A percentile compares a stretch with the other conserved stretches of the same genome.
phyloP scores from a whole-genome alignment of 1,140 invertebrate species.

The Oscheius sp. region DNA sequence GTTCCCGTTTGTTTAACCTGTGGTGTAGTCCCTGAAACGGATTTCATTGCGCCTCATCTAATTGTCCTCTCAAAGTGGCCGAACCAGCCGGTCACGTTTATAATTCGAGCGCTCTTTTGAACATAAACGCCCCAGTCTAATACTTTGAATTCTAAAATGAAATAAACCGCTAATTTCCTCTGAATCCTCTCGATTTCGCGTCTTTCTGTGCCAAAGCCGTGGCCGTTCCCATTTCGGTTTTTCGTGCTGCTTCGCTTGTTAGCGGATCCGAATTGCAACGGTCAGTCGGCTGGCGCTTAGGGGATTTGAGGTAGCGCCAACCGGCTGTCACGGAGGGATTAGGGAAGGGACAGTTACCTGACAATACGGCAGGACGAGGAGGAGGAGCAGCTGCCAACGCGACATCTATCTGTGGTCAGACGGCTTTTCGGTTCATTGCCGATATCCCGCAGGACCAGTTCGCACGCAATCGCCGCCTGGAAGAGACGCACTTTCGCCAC shows the following conservation, averaged over 20 bases:
- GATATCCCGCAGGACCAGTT: constrained; percentile 8
- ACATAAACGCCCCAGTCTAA: no score
- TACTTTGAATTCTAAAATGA: no score
- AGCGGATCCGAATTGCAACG: constrained; percentile 2
- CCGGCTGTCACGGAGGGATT: no score
- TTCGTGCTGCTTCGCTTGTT: no score
- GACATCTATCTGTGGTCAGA: constrained; percentile 5
- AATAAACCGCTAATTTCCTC: no score
- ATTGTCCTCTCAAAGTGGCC: no score
- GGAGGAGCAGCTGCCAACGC: not conserved
- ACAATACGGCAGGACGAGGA: not conserved
- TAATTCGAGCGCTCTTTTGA: no score
- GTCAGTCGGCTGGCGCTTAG: not conserved
- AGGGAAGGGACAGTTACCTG: not conserved
- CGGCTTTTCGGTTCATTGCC: constrained; percentile 12
- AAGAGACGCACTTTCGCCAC: not conserved
- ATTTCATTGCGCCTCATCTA: no score
- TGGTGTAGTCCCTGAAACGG: constrained; percentile 50
- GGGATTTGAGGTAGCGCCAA: not conserved
- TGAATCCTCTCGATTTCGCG: no score
- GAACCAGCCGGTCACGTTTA: no score
- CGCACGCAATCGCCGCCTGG: constrained; percentile 9
- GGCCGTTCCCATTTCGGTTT: no score
- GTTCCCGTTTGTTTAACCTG: constrained; percentile 48
- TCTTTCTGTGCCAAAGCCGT: no score